Base-by-base conservation (phyloP, 2,113 vertebrate species). In the Ciconia maguari region DNA sequence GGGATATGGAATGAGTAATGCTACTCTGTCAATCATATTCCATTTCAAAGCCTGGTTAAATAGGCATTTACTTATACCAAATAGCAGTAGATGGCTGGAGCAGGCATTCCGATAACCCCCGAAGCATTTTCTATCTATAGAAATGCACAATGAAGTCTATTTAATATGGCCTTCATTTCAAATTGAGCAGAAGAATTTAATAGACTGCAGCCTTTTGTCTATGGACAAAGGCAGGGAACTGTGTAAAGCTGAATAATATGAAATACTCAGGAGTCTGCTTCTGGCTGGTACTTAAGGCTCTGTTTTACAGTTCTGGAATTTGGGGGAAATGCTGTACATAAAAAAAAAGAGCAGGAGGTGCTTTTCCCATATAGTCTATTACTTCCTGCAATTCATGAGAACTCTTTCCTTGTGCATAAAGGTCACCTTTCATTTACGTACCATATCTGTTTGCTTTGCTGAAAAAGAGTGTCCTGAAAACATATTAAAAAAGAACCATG, bases 371-470 rank as follows among this genome's bases (percentile, higher is more conserved):
- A 89, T 38, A 89, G 77, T 84, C 58, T 96, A 98, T 97, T 97
- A 94, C 94, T 98, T 98, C 97, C 97, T 96, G 87, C 83, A 75
- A 98, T 98, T 98, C 97, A 97, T 86, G 71, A 97, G 90, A 97
- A 97, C 68, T 97, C 97, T 96, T 98, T 93, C 97, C 95, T 92
- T 74, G 79, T 93, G 82, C 87, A 90, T 95, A 98, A 97, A 98
- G 97, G 97, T 98, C 98, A 97, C 89, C 94, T 97, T 97, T 96
- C 95, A 97, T 97, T 97, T 95, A 91, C 77, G 71, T 71, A 72
- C 80, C 58, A 26, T 81, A 83, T 95, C 88, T 91, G 81, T 95
- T 78, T 94, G 49, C 79, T 94, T 97, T 94, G 90, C 68, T 96
- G 85, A 51, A 96, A 93, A 93, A 96, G 91, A 66, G 77, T 95